A percentile compares a stretch with the other conserved stretches of the same genome.
These are phyloP conservation scores for Argynnis bischoffii DNA, from an alignment of 2,888 invertebrate species.

Conservation along the genomic window DNA sequence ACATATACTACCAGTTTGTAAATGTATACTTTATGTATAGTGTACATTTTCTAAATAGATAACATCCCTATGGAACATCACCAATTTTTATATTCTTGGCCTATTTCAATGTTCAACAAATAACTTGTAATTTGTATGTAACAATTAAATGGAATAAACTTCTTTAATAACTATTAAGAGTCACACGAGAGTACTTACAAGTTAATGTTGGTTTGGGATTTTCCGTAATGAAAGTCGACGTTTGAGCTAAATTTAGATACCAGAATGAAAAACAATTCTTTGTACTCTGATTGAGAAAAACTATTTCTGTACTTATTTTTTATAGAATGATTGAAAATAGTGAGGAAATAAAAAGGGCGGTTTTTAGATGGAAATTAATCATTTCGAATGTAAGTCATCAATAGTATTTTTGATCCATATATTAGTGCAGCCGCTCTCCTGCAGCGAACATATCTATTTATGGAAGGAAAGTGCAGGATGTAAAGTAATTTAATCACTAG, in stretches of 20 bases:
- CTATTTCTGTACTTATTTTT: background rate
- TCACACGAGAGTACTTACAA: constrained; percentile 19
- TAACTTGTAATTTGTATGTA: background rate
- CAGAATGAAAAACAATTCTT: constrained; percentile 1
- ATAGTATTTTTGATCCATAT: constrained; percentile 5
- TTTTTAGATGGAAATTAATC: too few relatives aligned
- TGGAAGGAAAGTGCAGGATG: constrained; percentile 20
- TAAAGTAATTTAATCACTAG: constrained; percentile 1
- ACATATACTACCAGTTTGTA: too few relatives aligned
- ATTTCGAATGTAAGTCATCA: too few relatives aligned
- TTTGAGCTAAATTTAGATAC: constrained; percentile 20
- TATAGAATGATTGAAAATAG: too few relatives aligned
- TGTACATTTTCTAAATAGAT: too few relatives aligned
- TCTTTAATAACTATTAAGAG: constrained; percentile 17
- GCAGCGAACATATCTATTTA: constrained; percentile 18
- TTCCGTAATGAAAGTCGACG: constrained; percentile 17
- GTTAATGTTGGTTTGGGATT: constrained; percentile 11
- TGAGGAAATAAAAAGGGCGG: too few relatives aligned
- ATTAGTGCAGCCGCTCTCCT: constrained; percentile 15
- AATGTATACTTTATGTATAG: too few relatives aligned
- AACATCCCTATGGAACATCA: too few relatives aligned
- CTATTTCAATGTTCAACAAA: too few relatives aligned
- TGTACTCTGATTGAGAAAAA: background rate
- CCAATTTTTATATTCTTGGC: too few relatives aligned
- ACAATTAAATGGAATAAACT: constrained; percentile 2